phyloP scores from a whole-genome alignment of 2,113 vertebrate genomes.

The Oryzias javanicus region DNA sequence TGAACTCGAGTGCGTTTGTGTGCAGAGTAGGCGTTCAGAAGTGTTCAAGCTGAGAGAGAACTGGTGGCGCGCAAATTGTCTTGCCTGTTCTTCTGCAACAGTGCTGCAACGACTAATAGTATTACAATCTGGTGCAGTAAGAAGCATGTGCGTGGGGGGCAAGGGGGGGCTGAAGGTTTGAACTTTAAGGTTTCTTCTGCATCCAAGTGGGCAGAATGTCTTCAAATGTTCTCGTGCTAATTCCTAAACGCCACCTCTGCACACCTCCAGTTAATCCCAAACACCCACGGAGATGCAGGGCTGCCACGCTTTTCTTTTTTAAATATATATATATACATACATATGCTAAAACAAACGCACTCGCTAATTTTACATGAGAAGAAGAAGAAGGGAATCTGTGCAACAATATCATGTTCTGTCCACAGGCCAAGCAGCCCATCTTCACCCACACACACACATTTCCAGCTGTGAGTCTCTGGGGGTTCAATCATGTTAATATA shows the following conservation, averaged over 20 bases:
- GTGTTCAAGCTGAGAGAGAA: conserved; percentile 3
- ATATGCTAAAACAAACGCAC: no score
- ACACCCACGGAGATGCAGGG: neutral
- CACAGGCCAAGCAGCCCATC: conserved; percentile 55
- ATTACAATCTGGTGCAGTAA: conserved; percentile 21
- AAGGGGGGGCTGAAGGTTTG: conserved; percentile 24
- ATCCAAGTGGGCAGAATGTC: conserved; percentile 49
- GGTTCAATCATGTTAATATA: conserved; percentile 14
- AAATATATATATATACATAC: neutral
- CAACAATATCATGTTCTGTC: neutral
- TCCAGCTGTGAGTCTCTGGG: conserved; percentile 27
- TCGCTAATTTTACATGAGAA: no score
- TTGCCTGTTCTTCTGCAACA: conserved; percentile 40
- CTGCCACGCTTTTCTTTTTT: neutral
- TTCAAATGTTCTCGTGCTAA: conserved; percentile 57
- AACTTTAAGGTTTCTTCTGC: conserved; percentile 32
- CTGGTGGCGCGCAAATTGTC: conserved; percentile 14
- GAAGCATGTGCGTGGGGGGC: conserved; percentile 5
- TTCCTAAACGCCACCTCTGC: neutral
- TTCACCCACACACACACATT: conserved; percentile 16
- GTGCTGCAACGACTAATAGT: conserved; percentile 39
- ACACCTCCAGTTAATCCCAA: conserved; percentile 23
- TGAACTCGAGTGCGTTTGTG: conserved; percentile 7
- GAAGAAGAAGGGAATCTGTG: neutral
- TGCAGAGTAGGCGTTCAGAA: neutral